phyloP scores from a whole-genome alignment of 2,113 vertebrate genomes.

The Nettapus auritus region DNA sequence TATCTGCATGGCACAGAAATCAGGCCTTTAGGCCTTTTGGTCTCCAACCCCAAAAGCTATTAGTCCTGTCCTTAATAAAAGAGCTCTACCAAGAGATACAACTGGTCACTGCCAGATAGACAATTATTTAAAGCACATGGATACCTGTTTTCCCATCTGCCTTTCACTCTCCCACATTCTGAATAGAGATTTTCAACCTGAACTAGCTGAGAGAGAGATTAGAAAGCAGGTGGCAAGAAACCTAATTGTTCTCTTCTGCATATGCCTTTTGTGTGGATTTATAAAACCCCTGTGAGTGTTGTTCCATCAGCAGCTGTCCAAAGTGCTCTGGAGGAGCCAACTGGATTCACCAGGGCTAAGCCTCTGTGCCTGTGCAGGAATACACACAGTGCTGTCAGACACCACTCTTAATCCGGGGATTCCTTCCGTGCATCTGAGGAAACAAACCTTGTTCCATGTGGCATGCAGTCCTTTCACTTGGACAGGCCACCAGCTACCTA shows the following conservation, averaged over 20 bases:
- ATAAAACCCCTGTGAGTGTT: background rate
- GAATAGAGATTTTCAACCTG: background rate
- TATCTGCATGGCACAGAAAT: background rate
- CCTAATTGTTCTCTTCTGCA: background rate
- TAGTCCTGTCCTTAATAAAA: background rate
- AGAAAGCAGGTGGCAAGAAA: constrained; percentile 32
- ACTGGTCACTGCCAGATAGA: background rate
- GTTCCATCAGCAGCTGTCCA: background rate
- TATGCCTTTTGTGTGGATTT: constrained; percentile 7
- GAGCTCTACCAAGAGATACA: background rate
- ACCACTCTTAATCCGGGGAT: background rate
- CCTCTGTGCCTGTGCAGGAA: background rate
- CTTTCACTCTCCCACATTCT: background rate
- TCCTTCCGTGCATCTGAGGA: background rate
- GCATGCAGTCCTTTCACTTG: background rate
- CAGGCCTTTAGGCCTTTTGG: background rate
- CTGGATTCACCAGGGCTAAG: background rate
- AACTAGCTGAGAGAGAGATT: background rate
- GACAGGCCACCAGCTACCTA: background rate
- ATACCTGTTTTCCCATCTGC: background rate
- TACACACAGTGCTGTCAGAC: background rate
- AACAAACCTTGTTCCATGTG: rapidly evolving
- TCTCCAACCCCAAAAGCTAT: background rate
- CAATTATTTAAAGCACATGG: background rate
- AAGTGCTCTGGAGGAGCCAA: background rate